Base-by-base conservation (phyloP, 2,113 vertebrate species). In the Nasalis larvatus region DNA sequence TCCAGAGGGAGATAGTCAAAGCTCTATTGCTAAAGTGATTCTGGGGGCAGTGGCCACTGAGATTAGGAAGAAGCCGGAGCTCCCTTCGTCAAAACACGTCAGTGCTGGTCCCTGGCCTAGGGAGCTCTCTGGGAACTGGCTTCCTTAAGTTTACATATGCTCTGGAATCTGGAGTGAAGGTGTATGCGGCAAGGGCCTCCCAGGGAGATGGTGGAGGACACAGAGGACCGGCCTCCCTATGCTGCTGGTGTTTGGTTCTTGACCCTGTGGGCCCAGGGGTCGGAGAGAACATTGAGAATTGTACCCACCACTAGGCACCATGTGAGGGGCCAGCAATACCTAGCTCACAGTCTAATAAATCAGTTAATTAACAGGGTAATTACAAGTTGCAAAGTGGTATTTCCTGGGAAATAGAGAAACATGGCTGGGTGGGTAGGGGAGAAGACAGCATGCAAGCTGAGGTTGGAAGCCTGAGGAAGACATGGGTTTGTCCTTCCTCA, bases 391-490 rank as follows among this genome's bases (percentile, higher is more conserved):
- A 66, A 30, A 94, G 45, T 40, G 56, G 21, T 45, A 0, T 87
- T 85, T 78, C 35, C 60, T 40, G 89, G 82, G 45, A 56, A 49
- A 23, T 17, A 56, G 66, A 68, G 74, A 47, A 52, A 47, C 37
- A 2, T 91, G 69, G 56, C 69, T 14, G 6, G 54, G 30, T 58
- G 40, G 21, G 20, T 35, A 6, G 0, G 6, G 25, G 60, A 58
- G 42, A 37, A 4, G 56, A 11, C 11, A 4, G 0, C 9, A 0
- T 1, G 32, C 52, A 13, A 40, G 37, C 47, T 20, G 45, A n/a
- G 42, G 17, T 0, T 16, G 69, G 86, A 16, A 4, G 23, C 7
- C 30, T 13, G 45, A 16, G 71, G 18, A 52, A 56, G 66, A 10
- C 7, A 18, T 0, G 40, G 27, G 56, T 7, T 35, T 20, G 30